A percentile compares a stretch with the other conserved stretches of the same genome.
Evolutionary conservation across 1,140 invertebrate species (phyloP).

Genomic region (Macrostomum lignano): DNA sequence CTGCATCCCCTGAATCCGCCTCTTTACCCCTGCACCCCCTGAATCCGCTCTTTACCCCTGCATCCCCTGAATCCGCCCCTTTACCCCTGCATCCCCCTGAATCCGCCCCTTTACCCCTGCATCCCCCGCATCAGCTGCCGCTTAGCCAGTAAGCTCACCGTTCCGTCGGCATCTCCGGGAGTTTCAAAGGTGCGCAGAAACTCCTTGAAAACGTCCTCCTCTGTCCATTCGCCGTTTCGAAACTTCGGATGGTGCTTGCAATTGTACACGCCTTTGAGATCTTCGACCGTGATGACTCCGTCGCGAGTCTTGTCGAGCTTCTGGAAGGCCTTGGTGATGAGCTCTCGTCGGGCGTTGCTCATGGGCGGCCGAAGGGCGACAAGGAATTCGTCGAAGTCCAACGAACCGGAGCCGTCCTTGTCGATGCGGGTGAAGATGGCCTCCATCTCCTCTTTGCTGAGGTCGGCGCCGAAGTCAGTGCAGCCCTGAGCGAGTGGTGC

Average conservation of each 20-base stretch:
- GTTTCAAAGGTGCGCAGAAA: conserved; percentile 64
- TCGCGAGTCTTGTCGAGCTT: conserved; percentile 15
- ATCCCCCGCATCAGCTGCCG: no score
- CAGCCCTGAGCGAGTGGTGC: no score
- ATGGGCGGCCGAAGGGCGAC: conserved; percentile 33
- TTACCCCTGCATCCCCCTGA: no score
- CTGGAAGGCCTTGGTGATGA: conserved; percentile 13
- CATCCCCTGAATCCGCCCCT: no score
- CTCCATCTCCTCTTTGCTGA: conserved; percentile 32
- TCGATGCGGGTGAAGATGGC: conserved; percentile 45
- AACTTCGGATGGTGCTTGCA: conserved; percentile 39
- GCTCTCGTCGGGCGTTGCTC: conserved; percentile 9
- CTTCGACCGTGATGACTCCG: conserved; percentile 12
- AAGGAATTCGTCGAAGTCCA: conserved; percentile 60
- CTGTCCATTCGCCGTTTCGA: conserved; percentile 55
- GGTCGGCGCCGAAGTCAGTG: conserved; percentile 41
- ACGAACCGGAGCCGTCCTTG: conserved; percentile 42
- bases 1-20: no score
- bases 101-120: no score
- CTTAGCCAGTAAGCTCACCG: no score
- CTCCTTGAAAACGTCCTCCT: conserved; percentile 50
- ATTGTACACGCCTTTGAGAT: conserved; percentile 1
- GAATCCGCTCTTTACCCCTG: no score
- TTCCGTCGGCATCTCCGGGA: conserved; percentile 45
- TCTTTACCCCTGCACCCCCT: no score